Conservation (phyloP, 2,113 vertebrate genomes). For the Arizona elegans region DNA sequence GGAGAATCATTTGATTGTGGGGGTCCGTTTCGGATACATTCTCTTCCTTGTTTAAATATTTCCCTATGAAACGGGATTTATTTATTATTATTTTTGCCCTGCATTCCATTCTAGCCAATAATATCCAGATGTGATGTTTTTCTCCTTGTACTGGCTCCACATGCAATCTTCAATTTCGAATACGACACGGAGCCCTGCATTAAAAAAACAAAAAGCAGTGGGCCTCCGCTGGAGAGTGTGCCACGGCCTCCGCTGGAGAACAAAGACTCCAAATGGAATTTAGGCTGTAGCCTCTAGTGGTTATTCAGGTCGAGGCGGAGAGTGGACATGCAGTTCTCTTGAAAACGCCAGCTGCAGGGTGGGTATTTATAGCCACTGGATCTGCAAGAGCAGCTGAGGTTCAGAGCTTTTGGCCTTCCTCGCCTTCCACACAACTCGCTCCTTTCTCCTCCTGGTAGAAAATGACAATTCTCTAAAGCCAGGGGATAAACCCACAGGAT, state of each 20-base stretch:
- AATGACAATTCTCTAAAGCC: conserved; percentile 45
- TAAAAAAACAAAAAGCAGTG: no score
- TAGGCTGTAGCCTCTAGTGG: not conserved
- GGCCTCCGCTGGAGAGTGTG: no score
- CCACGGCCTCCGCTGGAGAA: no score
- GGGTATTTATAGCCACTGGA: conserved; percentile 68
- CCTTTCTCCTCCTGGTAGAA: conserved; percentile 41
- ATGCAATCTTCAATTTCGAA: not conserved
- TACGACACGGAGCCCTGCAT: not conserved
- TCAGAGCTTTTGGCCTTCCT: conserved; percentile 56
- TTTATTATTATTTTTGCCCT: not conserved
- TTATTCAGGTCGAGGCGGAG: not conserved
- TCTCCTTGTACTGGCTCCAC: not conserved
- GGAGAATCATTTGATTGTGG: not conserved
- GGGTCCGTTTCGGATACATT: not conserved
- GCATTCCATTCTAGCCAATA: not conserved
- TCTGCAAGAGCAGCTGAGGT: conserved; percentile 66
- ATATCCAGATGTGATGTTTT: not conserved
- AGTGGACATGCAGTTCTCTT: conserved; percentile 39
- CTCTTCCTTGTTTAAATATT: not conserved
- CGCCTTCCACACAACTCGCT: conserved; percentile 9
- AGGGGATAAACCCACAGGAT: conserved; percentile 59
- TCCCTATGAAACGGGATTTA: not conserved
- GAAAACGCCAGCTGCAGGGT: conserved; percentile 54
- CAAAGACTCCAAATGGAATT: not conserved